phyloP scores from a whole-genome alignment of 2,113 vertebrate species.

The Ploceus nigricollis region DNA sequence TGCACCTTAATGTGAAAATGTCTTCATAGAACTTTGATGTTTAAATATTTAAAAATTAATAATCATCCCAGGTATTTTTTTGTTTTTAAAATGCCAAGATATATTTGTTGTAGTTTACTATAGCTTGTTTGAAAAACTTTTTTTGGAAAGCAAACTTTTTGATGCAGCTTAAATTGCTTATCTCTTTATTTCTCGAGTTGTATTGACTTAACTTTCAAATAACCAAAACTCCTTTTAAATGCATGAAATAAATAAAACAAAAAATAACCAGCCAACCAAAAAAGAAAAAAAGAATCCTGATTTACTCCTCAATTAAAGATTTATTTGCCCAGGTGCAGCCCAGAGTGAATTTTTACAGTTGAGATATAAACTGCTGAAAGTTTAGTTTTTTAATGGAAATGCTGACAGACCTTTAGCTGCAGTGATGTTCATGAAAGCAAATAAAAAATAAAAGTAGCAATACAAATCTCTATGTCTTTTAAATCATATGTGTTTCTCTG shows the following conservation, averaged over 20 bases:
- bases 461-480: constrained; percentile 23
- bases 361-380: constrained; percentile 57
- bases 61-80: not conserved
- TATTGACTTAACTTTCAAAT: constrained; percentile 1
- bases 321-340: constrained; percentile 25
- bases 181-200: not conserved
- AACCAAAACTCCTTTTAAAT: not conserved
- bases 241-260: not conserved
- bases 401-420: not conserved
- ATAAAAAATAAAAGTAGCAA: constrained; percentile 33
- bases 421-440: not conserved
- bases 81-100: not conserved
- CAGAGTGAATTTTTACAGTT: constrained; percentile 40
- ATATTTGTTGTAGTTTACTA: not conserved
- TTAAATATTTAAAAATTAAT: not conserved
- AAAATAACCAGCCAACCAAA: not conserved
- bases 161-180: not conserved
- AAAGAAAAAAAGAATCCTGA: not conserved
- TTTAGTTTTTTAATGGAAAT: constrained; percentile 49
- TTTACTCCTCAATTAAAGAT: constrained; percentile 21
- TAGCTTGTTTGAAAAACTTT: not conserved
- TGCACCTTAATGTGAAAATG: not conserved
- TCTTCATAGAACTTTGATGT: not conserved
- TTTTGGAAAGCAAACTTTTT: not conserved
- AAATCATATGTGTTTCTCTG: not conserved